Percentiles rank a stretch among this genome's conserved stretches.
phyloP scores from a whole-genome alignment of 2,797 vertebrate genomes.

The Pipistrellus kuhlii region DNA sequence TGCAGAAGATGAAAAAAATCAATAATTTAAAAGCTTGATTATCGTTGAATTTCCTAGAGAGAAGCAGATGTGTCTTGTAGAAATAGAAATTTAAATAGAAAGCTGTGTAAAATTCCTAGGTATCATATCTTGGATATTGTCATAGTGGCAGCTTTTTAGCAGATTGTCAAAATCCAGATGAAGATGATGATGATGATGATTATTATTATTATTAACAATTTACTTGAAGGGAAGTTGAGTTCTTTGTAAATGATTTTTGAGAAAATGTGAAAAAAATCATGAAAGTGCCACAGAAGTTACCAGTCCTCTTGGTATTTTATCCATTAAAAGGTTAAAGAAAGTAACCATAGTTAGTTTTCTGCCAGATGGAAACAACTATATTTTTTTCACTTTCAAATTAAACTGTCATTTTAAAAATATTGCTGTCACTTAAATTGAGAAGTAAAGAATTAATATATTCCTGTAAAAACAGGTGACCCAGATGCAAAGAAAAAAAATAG shows the following conservation, averaged over 20 bases:
- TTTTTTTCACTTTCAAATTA: conserved; percentile 48
- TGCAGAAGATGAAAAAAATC: conserved; percentile 54
- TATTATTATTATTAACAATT: background rate
- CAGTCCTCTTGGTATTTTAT: background rate
- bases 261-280: background rate
- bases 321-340: conserved; percentile 12
- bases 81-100: conserved; percentile 75
- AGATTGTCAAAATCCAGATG: background rate
- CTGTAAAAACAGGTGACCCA: conserved; percentile 41
- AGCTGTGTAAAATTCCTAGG: conserved; percentile 67
- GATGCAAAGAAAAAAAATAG: conserved; percentile 5
- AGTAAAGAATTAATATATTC: conserved; percentile 42
- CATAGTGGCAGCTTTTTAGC: conserved; percentile 30
- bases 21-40: conserved; percentile 60
- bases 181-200: background rate
- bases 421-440: conserved; percentile 6
- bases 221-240: background rate
- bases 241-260: background rate
- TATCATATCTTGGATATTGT: conserved; percentile 61
- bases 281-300: background rate
- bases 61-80: conserved; percentile 58
- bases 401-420: conserved; percentile 59
- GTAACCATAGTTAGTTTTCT: background rate
- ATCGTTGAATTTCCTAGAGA: conserved; percentile 17
- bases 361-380: background rate